Evolutionary conservation across 2,888 invertebrate genomes (phyloP).

Genomic region (Thymelicus acteon): DNA sequence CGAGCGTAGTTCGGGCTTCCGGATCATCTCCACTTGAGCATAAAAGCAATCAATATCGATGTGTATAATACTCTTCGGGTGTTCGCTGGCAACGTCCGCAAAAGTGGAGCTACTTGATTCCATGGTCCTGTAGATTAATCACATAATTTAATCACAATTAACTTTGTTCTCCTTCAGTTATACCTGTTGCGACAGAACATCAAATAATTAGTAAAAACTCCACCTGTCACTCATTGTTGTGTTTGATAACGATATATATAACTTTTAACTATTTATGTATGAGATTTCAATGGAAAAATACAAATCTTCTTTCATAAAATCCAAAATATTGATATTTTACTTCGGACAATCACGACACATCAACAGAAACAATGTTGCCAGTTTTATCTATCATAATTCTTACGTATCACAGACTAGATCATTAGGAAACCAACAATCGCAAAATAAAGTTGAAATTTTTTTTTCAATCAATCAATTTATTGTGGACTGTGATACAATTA

Average conservation of each 20-base stretch:
- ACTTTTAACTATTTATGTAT: slow-evolving; percentile 62
- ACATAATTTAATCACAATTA: slow-evolving; percentile 67
- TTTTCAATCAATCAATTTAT: too few species aligned
- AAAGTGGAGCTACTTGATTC: slow-evolving; percentile 76
- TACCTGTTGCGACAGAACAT: slow-evolving; percentile 71
- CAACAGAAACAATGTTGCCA: slow-evolving; percentile 77
- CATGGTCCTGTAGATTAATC: slow-evolving; percentile 75
- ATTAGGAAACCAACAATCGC: too few species aligned
- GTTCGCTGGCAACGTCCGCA: slow-evolving; percentile 73
- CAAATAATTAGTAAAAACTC: slow-evolving; percentile 56
- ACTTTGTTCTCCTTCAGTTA: slow-evolving; percentile 73
- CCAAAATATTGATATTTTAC: slow-evolving; percentile 80
- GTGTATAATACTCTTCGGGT: slow-evolving; percentile 90
- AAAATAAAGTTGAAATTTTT: too few species aligned
- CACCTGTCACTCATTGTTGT: slow-evolving; percentile 77
- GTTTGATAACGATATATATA: slow-evolving; percentile 66
- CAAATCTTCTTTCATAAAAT: slow-evolving; percentile 78
- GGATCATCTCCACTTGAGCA: slow-evolving; percentile 93
- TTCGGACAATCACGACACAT: slow-evolving; percentile 83
- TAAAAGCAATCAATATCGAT: slow-evolving; percentile 94
- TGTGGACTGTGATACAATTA: too few species aligned
- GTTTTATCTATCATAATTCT: slow-evolving; percentile 18
- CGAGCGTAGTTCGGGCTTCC: slow-evolving; percentile 87
- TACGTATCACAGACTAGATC: slow-evolving; percentile 17
- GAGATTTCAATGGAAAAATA: slow-evolving; percentile 60